A percentile compares a stretch with the other conserved stretches of the same genome.
phyloP scores from a whole-genome alignment of 2,888 invertebrate genomes.

The Antheraea assamensis region DNA sequence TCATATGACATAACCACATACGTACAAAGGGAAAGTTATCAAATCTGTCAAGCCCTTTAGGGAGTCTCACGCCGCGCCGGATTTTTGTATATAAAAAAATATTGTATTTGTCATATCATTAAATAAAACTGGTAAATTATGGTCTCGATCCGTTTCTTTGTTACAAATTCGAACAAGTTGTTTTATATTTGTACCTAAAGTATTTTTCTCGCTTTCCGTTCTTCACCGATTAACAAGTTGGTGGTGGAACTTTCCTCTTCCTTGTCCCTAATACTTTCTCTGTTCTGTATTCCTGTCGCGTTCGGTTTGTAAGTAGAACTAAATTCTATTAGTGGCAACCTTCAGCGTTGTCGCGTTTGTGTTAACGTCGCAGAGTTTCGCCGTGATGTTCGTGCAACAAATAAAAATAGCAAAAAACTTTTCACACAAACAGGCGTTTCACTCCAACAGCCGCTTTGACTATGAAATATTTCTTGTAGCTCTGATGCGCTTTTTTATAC shows the following conservation, averaged over 20 bases:
- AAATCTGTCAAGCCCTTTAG: no score
- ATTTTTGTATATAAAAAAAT: no score
- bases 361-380: conserved; percentile 32
- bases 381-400: conserved; percentile 43
- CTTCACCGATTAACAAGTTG: conserved; percentile 46
- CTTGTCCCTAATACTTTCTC: conserved; percentile 39
- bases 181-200: neutral
- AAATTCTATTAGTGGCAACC: conserved; percentile 34
- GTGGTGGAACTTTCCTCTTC: conserved; percentile 44
- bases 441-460: conserved; percentile 47
- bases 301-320: conserved; percentile 30
- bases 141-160: neutral
- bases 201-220: conserved; percentile 15
- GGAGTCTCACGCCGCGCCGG: no score
- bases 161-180: neutral
- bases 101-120: neutral
- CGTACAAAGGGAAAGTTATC: no score
- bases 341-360: conserved; percentile 29
- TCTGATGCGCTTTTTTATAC: conserved; percentile 37
- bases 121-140: neutral
- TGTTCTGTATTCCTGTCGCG: conserved; percentile 42
- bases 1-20: no score
- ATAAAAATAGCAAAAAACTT: conserved; percentile 45
- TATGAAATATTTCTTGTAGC: conserved; percentile 54
- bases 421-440: conserved; percentile 38